Percentiles rank a stretch among this genome's conserved stretches.
These are phyloP conservation scores for Sebastes dallii DNA, from an alignment of 2,797 vertebrate species.

Conservation along the genomic window DNA sequence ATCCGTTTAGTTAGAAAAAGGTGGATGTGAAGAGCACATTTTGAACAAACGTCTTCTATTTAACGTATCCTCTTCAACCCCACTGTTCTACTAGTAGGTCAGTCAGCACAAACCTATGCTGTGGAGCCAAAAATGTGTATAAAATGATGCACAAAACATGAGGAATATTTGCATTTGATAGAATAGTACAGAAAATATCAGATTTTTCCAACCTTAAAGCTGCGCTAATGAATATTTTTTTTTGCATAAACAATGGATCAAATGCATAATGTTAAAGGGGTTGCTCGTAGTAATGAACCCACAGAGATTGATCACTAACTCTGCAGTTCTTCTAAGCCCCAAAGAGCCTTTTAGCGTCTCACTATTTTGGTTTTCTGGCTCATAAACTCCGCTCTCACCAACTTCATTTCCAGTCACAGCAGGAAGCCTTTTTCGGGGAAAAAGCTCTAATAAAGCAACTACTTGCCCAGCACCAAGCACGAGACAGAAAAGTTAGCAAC, in stretches of 20 bases:
- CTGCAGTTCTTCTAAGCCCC: too few relatives aligned
- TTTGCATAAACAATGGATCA: background rate
- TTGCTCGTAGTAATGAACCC: background rate
- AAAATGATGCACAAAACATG: background rate
- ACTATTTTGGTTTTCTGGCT: too few relatives aligned
- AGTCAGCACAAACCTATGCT: background rate
- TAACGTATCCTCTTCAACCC: background rate
- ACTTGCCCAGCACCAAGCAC: background rate
- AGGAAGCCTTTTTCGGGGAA: background rate
- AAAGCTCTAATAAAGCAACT: background rate
- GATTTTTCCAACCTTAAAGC: accelerated
- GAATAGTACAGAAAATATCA: background rate
- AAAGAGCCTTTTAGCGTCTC: too few relatives aligned
- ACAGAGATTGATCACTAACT: accelerated
- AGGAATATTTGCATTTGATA: background rate
- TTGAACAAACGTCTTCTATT: background rate
- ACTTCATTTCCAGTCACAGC: background rate
- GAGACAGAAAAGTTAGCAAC: background rate
- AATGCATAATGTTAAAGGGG: accelerated
- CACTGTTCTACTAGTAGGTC: accelerated
- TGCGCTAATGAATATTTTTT: background rate
- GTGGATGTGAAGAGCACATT: background rate
- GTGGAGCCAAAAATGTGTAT: background rate
- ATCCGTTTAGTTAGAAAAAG: background rate
- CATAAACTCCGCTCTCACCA: background rate